phyloP scores from a whole-genome alignment of 2,888 invertebrate species.

The Epirrhoe alternata region DNA sequence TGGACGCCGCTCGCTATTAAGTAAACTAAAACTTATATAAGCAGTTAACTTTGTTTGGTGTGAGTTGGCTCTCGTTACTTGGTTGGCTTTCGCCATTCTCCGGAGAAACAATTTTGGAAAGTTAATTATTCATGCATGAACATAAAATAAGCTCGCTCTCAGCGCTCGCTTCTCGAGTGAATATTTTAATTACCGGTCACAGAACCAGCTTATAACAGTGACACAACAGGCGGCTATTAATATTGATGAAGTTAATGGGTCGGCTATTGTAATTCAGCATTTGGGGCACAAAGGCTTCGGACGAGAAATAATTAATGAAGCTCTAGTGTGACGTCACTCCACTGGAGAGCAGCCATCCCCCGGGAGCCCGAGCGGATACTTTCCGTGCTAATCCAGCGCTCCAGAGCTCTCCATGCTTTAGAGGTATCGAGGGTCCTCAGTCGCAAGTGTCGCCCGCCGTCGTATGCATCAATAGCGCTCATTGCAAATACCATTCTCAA shows the following conservation, averaged over 20 bases:
- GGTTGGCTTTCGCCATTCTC: constrained; percentile 3
- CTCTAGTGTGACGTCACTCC: constrained; percentile 40
- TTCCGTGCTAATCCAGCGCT: neutral
- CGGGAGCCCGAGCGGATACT: constrained; percentile 10
- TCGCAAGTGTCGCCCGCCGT: neutral
- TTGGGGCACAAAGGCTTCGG: constrained; percentile 47
- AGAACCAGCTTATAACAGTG: constrained; percentile 30
- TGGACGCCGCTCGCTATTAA: neutral
- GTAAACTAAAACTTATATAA: neutral
- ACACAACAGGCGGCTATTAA: constrained; percentile 40
- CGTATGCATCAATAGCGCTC: neutral
- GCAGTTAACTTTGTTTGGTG: neutral
- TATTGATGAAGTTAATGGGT: constrained; percentile 45
- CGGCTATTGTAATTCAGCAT: constrained; percentile 50
- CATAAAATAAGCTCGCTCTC: constrained; percentile 9
- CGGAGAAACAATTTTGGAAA: constrained; percentile 15
- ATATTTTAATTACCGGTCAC: constrained; percentile 32
- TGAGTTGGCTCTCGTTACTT: constrained; percentile 2
- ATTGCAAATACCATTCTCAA: constrained; percentile 1
- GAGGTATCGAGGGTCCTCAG: constrained; percentile 4
- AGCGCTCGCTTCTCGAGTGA: constrained; percentile 5
- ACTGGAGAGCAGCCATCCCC: constrained; percentile 14
- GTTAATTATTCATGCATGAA: constrained; percentile 24
- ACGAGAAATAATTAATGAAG: constrained; percentile 46
- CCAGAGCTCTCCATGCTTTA: constrained; percentile 7